Evolutionary conservation across 2,797 vertebrate species (phyloP), one percentile per base, ranked within the genome.

Genomic region (Sylvia borin): DNA sequence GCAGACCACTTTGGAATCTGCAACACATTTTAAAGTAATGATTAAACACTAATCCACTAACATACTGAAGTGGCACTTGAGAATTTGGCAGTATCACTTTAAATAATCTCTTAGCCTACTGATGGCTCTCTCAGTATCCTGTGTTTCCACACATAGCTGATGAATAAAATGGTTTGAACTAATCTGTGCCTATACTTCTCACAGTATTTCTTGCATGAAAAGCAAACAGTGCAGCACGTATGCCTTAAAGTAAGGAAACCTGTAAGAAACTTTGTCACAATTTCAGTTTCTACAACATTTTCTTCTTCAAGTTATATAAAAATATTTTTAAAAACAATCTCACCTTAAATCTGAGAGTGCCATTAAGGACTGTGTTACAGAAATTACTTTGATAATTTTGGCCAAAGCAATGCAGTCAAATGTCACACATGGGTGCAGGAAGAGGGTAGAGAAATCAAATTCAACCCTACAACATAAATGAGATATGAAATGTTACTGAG

Each of bases 81-180:
- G 82, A 94, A 92, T 94, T 80, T 83, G 81, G 62, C 79, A 92
- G 66, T 75, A 66, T 92, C 36, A 38, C 75, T 93, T 93, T 66
- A 81, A 92, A 77, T 66, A 75, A 61, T 73, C 54, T 95, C 65
- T 82, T 70, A 64, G 45, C 9, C 34, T 53, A 6, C 70, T 53
- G 47, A 58, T 57, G 58, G 32, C n/a, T 91, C 62, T 85, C 51
- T 92, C 32, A 50, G 66, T 71, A 55, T 73, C 53, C 62, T 50
- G 8, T 78, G 88, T 94, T 96, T 90, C 88, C 70, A 84, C 73
- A 88, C 62, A 68, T 4, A 66, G 36, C 13, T 78, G 86, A 86
- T 82, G 62, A 92, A 78, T 80, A 75, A 68, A 83, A 68, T 90
- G 7, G 43, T 70, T 84, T 70, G 7, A 93, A 55, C 27, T 70